These are phyloP conservation scores for Phytoseiulus persimilis DNA, from an alignment of 2,888 invertebrate species.

Conservation along the genomic window DNA sequence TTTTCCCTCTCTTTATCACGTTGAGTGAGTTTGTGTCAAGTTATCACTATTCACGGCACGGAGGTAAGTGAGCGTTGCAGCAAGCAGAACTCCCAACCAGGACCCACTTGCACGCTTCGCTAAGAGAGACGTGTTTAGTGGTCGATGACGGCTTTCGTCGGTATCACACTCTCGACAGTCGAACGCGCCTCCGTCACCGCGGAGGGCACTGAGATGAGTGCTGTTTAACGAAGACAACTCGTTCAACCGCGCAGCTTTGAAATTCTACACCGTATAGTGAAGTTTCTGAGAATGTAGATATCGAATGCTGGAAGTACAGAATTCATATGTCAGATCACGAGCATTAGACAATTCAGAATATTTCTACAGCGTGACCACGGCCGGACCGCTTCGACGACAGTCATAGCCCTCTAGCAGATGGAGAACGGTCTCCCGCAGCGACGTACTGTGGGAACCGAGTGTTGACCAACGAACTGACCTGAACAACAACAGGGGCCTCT, in stretches of 20 bases:
- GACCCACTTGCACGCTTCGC: not conserved
- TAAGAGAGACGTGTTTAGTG: not conserved
- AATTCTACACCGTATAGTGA: too few species aligned
- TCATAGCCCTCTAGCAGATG: constrained; percentile 36
- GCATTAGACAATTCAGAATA: constrained; percentile 5
- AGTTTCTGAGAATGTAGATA: too few species aligned
- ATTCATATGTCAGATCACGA: not conserved
- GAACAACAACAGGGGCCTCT: not conserved
- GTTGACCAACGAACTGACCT: not conserved
- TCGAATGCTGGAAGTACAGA: too few species aligned
- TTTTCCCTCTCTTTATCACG: too few species aligned
- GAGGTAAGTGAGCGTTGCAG: not conserved
- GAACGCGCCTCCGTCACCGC: too few species aligned
- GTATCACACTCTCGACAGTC: too few species aligned
- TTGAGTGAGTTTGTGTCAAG: not conserved
- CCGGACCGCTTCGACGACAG: constrained; percentile 32
- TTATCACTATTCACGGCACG: not conserved
- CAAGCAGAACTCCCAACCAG: not conserved
- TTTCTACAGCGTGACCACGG: constrained; percentile 35
- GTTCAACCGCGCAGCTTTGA: too few species aligned
- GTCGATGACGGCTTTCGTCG: too few species aligned
- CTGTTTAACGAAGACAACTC: too few species aligned
- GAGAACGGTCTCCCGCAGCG: constrained; percentile 36
- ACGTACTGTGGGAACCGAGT: not conserved
- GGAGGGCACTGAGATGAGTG: too few species aligned